Percentiles rank a stretch among this genome's conserved stretches.
Evolutionary conservation across 1,140 invertebrate genomes (phyloP).

Genomic region (Aleiodes sp.): DNA sequence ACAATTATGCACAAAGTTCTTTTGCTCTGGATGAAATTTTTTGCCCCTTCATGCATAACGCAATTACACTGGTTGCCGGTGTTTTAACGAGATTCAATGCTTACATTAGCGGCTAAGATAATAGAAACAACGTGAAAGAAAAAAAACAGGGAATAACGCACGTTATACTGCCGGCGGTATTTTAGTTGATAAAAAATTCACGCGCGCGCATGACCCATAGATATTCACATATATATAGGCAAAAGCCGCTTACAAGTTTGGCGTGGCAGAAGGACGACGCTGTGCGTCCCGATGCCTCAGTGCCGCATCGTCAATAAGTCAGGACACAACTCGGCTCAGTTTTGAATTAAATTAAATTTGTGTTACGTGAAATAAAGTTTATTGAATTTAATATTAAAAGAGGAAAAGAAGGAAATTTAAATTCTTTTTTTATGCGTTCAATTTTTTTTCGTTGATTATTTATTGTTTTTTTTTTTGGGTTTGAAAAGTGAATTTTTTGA

Average conservation of each 20-base stretch:
- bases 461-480: too few species aligned
- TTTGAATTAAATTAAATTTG: background rate
- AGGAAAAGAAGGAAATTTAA: background rate
- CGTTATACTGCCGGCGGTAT: background rate
- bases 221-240: too few species aligned
- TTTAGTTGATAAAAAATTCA: background rate
- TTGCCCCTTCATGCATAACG: background rate
- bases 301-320: slow-evolving; percentile 30
- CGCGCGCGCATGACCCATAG: background rate
- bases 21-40: background rate
- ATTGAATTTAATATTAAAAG: too few species aligned
- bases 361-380: background rate
- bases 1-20: too few species aligned
- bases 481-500: background rate
- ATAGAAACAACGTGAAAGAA: background rate
- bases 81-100: background rate
- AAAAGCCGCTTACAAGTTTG: too few species aligned
- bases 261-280: background rate
- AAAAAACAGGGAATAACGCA: too few species aligned
- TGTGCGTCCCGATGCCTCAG: slow-evolving; percentile 29
- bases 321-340: slow-evolving; percentile 10
- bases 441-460: background rate
- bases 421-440: background rate
- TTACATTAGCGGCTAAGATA: background rate
- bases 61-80: background rate